Conservation (phyloP, 2,888 invertebrate species). For the Celastrina argiolus region DNA sequence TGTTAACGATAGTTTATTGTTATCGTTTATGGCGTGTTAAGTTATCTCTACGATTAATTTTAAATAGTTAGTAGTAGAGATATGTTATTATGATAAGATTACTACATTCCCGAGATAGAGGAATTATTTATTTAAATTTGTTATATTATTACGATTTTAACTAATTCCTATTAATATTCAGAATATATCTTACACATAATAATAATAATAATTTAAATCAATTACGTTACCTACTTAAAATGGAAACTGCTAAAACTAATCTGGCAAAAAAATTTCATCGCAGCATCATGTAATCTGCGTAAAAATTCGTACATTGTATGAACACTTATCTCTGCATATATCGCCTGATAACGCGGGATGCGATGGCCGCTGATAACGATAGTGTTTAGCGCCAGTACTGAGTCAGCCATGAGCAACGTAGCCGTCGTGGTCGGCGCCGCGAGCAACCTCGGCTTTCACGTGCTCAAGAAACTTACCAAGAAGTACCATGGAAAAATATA, state of each 20-base stretch:
- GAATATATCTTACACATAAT: neutral
- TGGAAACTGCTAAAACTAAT: too few relatives aligned
- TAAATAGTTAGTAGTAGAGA: neutral
- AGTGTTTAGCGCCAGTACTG: slow-evolving; percentile 52
- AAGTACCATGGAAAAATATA: slow-evolving; percentile 62
- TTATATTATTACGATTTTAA: neutral
- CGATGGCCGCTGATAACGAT: slow-evolving; percentile 54
- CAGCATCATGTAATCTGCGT: slow-evolving; percentile 29
- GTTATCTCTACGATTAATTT: neutral
- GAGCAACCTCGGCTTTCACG: slow-evolving; percentile 66
- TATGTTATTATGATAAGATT: neutral
- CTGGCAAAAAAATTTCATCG: neutral
- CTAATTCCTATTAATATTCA: neutral
- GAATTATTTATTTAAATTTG: neutral
- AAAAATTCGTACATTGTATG: slow-evolving; percentile 40
- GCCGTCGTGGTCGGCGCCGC: slow-evolving; percentile 65
- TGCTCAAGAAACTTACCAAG: slow-evolving; percentile 54
- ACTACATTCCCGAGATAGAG: neutral
- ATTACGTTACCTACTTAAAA: neutral
- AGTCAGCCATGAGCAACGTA: slow-evolving; percentile 60
- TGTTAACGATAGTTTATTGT: neutral
- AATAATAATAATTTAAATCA: neutral
- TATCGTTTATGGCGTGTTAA: neutral
- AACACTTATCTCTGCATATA: slow-evolving; percentile 50
- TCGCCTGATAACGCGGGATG: slow-evolving; percentile 54